phyloP scores from a whole-genome alignment of 2,797 vertebrate genomes.

The Labeo calbasu region DNA sequence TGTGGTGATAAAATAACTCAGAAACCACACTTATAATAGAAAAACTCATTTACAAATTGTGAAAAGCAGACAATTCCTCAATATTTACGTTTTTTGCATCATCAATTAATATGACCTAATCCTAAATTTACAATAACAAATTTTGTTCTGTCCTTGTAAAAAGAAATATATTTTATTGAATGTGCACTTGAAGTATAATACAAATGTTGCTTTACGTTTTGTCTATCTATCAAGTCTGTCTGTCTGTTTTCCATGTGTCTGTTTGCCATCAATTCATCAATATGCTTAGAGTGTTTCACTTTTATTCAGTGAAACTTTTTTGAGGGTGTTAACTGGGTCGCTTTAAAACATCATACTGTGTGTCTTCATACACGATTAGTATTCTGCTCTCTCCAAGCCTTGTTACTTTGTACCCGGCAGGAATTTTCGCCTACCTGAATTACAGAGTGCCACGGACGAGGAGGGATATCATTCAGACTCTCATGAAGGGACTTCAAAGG shows the following conservation, averaged over 20 bases:
- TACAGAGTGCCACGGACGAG: constrained; percentile 90
- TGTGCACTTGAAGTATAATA: too few species aligned
- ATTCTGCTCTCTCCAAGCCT: neutral
- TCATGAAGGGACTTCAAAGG: constrained; percentile 92
- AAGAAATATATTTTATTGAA: too few species aligned
- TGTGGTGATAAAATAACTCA: neutral
- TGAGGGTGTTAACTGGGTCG: neutral
- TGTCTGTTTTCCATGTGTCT: neutral
- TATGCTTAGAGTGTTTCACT: neutral
- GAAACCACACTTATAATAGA: neutral
- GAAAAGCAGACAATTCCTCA: neutral
- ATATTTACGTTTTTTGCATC: neutral
- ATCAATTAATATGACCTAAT: too few species aligned
- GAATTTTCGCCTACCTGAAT: constrained; percentile 98
- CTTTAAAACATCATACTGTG: neutral
- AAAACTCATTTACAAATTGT: neutral
- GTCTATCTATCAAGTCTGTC: too few species aligned
- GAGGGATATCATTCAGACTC: constrained; percentile 91
- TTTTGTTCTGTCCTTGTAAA: too few species aligned
- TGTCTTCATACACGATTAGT: neutral
- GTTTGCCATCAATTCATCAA: too few species aligned
- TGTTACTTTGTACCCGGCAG: constrained; percentile 68
- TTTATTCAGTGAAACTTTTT: neutral
- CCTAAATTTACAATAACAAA: too few species aligned
- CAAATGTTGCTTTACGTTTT: too few species aligned